Base-by-base conservation (phyloP, 2,888 invertebrate species). In the Ypsolopha sequella region DNA sequence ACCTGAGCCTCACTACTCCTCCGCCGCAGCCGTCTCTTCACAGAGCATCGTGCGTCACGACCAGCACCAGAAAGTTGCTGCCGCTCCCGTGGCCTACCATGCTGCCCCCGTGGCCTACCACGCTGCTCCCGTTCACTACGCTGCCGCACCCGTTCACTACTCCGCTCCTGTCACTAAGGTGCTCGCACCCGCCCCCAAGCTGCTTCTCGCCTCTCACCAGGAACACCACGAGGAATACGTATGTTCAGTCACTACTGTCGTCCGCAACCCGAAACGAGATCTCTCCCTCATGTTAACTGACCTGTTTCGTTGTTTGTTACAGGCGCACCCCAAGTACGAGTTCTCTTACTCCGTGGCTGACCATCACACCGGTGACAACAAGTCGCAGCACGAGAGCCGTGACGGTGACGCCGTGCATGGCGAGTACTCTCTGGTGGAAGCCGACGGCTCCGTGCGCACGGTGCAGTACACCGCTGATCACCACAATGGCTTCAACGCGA, bases 261-360 rank as follows among this genome's bases (percentile, higher is more conserved):
- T 24, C 24, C 24, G 24, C 4, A 4, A 24, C 4, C 24, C 24
- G 24, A 3, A 24, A 24, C 24, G 2, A n/a, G 24, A 24, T 24
- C 24, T 24, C 24, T 24, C 24, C 24, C 24, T 24, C 4, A 24
- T n/a, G n/a, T n/a, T n/a, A 24, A n/a, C 41, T 41, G 7, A 11
- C 41, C n/a, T 14, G 24, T 24, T 24, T 24, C 24, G 36, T 14
- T 36, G 7, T 52, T 41, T 36, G 4, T 57, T 48, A 4, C 60
- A 82, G 79, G 70, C 84, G 1, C 66, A 82, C 68, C 86, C 85
- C 56, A 77, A 76, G 62, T 86, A 85, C 69, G 80, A 87, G 61
- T 89, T 77, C 78, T 76, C 73, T 52, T 89, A 89, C 76, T 87
- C 87, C 34, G 89, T 89, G 1, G 77, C 86, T 56, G 89, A 89